Evolutionary conservation across 2,888 invertebrate species (phyloP), one percentile per base, ranked within the genome.

Genomic region (Rhamphomyia laevipes): DNA sequence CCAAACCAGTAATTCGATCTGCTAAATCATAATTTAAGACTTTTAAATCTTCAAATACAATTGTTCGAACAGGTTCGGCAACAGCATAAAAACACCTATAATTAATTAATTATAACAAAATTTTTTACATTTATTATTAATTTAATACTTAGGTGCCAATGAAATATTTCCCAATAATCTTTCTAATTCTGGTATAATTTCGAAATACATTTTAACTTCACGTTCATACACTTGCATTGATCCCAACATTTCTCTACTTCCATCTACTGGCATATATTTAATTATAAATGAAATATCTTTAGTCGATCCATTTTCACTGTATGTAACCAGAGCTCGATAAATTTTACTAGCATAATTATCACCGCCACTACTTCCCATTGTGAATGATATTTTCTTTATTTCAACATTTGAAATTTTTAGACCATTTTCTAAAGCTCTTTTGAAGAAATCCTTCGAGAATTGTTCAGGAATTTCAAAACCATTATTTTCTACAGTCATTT

Each of bases 1-100:
- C 74, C 30, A 77, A 64, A 17, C 76, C 76, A 38, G 61, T 55
- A 46, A 67, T 65, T 43, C 76, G 66, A 55, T 71, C 66, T 2
- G 69, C 67, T 67, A 74, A 71, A 18, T 66, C 61, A 57, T 65
- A 76, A 11, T 41, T 17, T 23, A 64, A 55, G 4, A 65, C 61
- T 10, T 67, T 64, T n/a, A 77, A 61, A 35, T 59, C 59, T 40
- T 58, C 51, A 23, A 58, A 53, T 3, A 56, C 53, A n/a, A 58
- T 55, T 11, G 54, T 58, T 10, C 47, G 46, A 5, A 53, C 43
- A 17, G 56, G 50, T 2, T 51, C 16, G 48, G 47, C 35, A 47
- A 46, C 4, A 6, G 35, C 12, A 18, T 35, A 44, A 23, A 33
- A 47, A 41, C 35, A 50, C 53, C n/a, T n/a, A n/a, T n/a, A n/a